These are phyloP conservation scores for Brachyrhaphis roseni DNA, from an alignment of 2,797 vertebrate genomes.

Conservation along the genomic window DNA sequence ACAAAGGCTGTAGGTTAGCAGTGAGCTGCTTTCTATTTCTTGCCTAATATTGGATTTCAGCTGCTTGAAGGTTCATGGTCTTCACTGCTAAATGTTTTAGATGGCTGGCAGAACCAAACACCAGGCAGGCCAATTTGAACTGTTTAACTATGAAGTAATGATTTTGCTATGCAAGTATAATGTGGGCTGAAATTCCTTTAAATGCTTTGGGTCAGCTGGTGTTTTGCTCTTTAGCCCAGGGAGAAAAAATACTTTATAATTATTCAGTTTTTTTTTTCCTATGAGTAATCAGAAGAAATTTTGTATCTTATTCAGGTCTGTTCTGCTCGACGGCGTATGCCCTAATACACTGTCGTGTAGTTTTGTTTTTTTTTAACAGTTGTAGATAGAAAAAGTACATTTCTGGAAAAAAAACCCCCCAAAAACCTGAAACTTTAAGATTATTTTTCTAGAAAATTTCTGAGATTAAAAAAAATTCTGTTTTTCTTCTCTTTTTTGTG, in stretches of 20 bases:
- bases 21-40: conserved; percentile 2
- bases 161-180: background rate
- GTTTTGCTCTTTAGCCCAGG: background rate
- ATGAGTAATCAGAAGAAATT: background rate
- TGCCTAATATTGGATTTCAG: conserved; percentile 8
- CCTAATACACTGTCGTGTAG: too few species aligned
- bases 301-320: background rate
- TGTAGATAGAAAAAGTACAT: too few species aligned
- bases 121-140: background rate
- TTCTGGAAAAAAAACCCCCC: too few species aligned
- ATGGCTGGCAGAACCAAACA: background rate
- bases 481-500: too few species aligned
- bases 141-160: background rate
- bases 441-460: too few species aligned
- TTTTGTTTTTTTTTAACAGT: too few species aligned
- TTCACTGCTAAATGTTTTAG: conserved; percentile 5
- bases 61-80: background rate
- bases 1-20: background rate
- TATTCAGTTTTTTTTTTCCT: background rate
- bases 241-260: background rate
- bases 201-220: background rate
- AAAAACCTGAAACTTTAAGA: too few species aligned
- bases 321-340: background rate
- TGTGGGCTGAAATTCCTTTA: background rate
- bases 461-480: too few species aligned